These are phyloP conservation scores for Beroe forskalii DNA, from an alignment of 37 sponge, comb jelly and placozoan genomes.

Conservation along the genomic window DNA sequence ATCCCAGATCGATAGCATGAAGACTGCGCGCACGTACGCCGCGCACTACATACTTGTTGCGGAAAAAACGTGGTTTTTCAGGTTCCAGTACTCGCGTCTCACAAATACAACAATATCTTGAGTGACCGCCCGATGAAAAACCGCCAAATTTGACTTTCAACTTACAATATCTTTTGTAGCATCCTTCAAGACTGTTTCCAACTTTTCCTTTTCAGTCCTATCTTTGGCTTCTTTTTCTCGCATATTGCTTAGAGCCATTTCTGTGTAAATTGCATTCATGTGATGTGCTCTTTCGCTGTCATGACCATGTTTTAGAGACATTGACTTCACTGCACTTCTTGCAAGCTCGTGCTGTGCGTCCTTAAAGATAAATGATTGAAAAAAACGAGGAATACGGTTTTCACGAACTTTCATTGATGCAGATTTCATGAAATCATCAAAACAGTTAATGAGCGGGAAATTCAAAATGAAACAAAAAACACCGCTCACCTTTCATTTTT, in stretches of 20 bases:
- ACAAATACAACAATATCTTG: background rate
- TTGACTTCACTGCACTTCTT: conserved; percentile 45
- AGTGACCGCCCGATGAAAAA: conserved; percentile 33
- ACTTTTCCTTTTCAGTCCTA: background rate
- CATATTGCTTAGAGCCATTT: conserved; percentile 24
- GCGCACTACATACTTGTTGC: background rate
- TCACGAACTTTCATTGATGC: too few species aligned
- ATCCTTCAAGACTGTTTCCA: conserved; percentile 28
- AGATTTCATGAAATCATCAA: too few species aligned
- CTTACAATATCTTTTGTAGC: conserved; percentile 18
- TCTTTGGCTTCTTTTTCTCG: conserved; percentile 16
- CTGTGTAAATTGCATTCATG: conserved; percentile 58
- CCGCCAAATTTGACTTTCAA: conserved; percentile 7
- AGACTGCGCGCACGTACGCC: background rate
- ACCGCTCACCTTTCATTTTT: too few species aligned
- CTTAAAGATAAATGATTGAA: background rate
- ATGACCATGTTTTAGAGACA: conserved; percentile 34
- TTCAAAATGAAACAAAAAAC: too few species aligned
- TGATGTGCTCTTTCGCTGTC: conserved; percentile 38
- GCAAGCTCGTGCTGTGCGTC: conserved; percentile 42
- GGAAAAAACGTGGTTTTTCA: background rate
- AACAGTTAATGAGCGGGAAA: too few species aligned
- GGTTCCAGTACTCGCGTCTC: background rate
- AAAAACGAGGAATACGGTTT: too few species aligned
- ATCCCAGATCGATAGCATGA: too few species aligned